Percentiles rank a stretch among this genome's conserved stretches.
Conservation (phyloP, 1,140 invertebrate species). For the Trachelipus rathkii region DNA sequence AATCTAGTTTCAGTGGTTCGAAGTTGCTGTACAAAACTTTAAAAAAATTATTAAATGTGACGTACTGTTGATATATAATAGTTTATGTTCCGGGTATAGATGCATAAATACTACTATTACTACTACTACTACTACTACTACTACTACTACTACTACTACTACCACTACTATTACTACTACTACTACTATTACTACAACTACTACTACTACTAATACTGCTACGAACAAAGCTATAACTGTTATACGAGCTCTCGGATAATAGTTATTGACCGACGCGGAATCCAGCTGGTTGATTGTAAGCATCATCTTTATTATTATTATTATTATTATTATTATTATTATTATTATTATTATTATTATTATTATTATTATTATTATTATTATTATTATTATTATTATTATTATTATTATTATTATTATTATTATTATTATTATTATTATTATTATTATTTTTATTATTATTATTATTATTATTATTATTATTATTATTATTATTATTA, state of each 20-base stretch:
- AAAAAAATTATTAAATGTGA: too few species aligned
- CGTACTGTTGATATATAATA: neutral
- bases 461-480: too few species aligned
- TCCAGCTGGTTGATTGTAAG: neutral
- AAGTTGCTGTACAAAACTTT: too few species aligned
- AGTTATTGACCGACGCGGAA: too few species aligned
- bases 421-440: too few species aligned
- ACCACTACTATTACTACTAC: slow-evolving; percentile 9
- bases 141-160: slow-evolving; percentile 9
- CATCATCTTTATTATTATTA: neutral
- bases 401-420: too few species aligned
- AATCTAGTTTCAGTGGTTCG: too few species aligned
- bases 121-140: slow-evolving; percentile 9
- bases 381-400: slow-evolving; percentile 11
- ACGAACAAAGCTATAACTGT: too few species aligned
- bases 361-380: slow-evolving; percentile 11
- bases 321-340: neutral
- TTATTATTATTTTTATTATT: too few species aligned
- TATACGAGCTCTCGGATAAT: too few species aligned
- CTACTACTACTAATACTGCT: too few species aligned
- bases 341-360: slow-evolving; percentile 11
- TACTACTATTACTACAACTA: slow-evolving; percentile 6
- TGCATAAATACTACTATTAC: neutral
- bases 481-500: slow-evolving; percentile 11
- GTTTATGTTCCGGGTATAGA: neutral